Evolutionary conservation across 1,140 invertebrate species (phyloP).

Genomic region (Oryctes rhinoceros): DNA sequence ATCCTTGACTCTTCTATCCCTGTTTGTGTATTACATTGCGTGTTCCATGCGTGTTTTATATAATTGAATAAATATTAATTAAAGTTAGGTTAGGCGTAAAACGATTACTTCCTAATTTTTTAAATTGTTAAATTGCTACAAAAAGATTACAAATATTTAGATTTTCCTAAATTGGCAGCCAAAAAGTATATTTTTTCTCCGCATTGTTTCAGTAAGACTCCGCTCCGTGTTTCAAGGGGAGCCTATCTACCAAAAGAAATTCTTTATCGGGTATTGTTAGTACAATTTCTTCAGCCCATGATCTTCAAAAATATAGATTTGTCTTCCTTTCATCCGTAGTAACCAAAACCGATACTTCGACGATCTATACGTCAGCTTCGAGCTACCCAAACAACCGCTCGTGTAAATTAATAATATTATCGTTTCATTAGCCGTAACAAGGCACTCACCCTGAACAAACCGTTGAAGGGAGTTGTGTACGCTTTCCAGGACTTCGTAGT

Average conservation of each 20-base stretch:
- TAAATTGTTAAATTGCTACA: too few species aligned
- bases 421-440: constrained; percentile 34
- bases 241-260: neutral
- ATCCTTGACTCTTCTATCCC: too few species aligned
- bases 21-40: too few species aligned
- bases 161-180: too few species aligned
- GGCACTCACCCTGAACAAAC: neutral
- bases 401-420: constrained; percentile 37
- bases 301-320: neutral
- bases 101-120: too few species aligned
- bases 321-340: neutral
- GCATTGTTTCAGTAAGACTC: neutral
- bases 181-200: neutral
- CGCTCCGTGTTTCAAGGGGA: neutral
- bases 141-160: too few species aligned
- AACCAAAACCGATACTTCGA: neutral
- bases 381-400: constrained; percentile 1
- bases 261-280: neutral
- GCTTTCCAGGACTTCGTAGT: neutral
- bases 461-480: neutral
- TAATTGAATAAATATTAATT: too few species aligned
- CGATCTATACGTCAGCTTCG: constrained; percentile 20
- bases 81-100: too few species aligned
- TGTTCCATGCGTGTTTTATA: too few species aligned
- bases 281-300: neutral